Evolutionary conservation across 2,888 invertebrate species (phyloP).

Genomic region (Chrysolina haemoptera): DNA sequence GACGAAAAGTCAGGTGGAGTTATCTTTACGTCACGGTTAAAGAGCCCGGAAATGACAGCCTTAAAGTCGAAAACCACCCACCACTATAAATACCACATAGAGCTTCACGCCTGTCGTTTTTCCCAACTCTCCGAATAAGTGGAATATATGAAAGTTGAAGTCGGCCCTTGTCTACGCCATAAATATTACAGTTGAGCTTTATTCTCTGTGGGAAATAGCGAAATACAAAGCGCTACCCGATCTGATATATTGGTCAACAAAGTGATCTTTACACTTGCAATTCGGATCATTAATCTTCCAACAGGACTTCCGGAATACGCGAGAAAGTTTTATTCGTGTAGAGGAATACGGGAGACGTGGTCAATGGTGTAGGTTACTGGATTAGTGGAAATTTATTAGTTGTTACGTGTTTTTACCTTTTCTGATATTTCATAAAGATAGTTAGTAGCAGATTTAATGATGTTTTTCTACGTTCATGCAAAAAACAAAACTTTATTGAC

Average conservation of each 20-base stretch:
- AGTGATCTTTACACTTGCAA: conserved; percentile 40
- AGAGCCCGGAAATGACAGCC: too few relatives aligned
- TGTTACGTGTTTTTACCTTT: neutral
- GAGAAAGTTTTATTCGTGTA: conserved; percentile 27
- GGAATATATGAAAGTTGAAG: conserved; percentile 36
- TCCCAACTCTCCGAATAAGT: conserved; percentile 5
- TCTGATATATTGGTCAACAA: conserved; percentile 41
- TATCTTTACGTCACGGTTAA: too few relatives aligned
- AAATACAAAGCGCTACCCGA: conserved; percentile 35
- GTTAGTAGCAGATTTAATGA: too few relatives aligned
- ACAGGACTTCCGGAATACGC: conserved; percentile 16
- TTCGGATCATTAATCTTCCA: conserved; percentile 36
- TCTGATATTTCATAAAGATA: neutral
- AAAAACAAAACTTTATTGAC: too few relatives aligned
- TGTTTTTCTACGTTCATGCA: too few relatives aligned
- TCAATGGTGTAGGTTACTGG: conserved; percentile 10
- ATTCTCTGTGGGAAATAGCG: conserved; percentile 26
- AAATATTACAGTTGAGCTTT: conserved; percentile 32
- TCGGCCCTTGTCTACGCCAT: conserved; percentile 35
- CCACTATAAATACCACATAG: too few relatives aligned
- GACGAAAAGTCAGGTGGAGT: too few relatives aligned
- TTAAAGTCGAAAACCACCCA: neutral
- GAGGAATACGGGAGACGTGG: neutral
- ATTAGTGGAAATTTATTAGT: conserved; percentile 6
- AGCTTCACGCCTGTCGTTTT: neutral